Conservation (phyloP, 2,888 invertebrate species). For the Parnassius smintheus region DNA sequence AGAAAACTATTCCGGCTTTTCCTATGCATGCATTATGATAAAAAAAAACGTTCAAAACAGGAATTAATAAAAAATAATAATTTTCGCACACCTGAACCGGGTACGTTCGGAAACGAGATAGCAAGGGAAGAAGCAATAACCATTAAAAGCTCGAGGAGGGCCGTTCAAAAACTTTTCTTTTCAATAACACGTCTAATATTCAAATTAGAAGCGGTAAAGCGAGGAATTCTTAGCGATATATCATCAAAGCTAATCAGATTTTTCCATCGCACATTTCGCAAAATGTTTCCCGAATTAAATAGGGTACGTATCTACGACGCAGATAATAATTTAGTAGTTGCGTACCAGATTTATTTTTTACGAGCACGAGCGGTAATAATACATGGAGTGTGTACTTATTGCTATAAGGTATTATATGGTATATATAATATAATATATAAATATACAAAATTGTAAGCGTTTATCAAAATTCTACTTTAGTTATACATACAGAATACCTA, state of each 20-base stretch:
- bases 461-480: conserved; percentile 23
- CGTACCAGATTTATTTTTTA: conserved; percentile 39
- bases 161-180: conserved; percentile 75
- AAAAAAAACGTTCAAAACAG: conserved; percentile 9
- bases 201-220: conserved; percentile 77
- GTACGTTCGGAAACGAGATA: conserved; percentile 49
- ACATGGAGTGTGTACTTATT: conserved; percentile 14
- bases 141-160: conserved; percentile 74
- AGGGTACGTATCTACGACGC: conserved; percentile 41
- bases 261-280: conserved; percentile 61
- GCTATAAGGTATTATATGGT: conserved; percentile 1
- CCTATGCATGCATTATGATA: not conserved
- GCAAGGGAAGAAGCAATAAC: conserved; percentile 69
- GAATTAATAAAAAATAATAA: conserved; percentile 26
- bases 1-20: not conserved
- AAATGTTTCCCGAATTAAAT: conserved; percentile 63
- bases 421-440: no score
- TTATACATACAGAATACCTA: conserved; percentile 4
- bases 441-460: conserved; percentile 20
- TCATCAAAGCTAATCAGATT: conserved; percentile 77
- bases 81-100: conserved; percentile 49
- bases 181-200: conserved; percentile 81
- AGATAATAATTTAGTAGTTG: conserved; percentile 55
- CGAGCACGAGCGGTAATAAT: conserved; percentile 10
- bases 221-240: conserved; percentile 72